Conservation (phyloP, 2,797 vertebrate genomes). For the Myotis daubentonii region DNA sequence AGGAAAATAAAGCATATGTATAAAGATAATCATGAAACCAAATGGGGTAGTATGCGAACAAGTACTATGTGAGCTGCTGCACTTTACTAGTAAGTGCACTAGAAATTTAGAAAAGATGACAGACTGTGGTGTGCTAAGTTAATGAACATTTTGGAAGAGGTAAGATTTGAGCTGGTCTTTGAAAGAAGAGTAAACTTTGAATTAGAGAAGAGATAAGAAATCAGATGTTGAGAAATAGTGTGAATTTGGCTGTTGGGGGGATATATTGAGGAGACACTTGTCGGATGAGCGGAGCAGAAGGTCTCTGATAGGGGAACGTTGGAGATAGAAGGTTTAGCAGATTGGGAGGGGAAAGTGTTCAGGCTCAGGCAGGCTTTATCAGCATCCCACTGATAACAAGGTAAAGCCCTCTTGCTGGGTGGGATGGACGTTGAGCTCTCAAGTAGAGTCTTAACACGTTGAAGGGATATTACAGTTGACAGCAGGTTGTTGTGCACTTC, state of each 20-base stretch:
- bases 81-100: background rate
- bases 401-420: background rate
- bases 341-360: background rate
- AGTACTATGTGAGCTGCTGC: background rate
- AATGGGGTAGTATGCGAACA: background rate
- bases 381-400: background rate
- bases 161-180: background rate
- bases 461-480: background rate
- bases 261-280: background rate
- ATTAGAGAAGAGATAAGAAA: background rate
- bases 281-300: background rate
- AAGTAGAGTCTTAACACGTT: background rate
- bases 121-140: background rate
- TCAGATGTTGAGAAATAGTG: background rate
- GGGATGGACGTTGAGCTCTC: background rate
- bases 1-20: background rate
- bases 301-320: background rate
- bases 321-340: background rate
- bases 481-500: background rate
- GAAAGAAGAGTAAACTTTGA: conserved; percentile 44
- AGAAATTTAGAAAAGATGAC: conserved; percentile 6
- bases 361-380: background rate
- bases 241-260: background rate
- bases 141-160: background rate
- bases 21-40: background rate